A percentile compares a stretch with the other conserved stretches of the same genome.
Conservation (phyloP, 2,797 vertebrate species). For the Spinus olivaceus region DNA sequence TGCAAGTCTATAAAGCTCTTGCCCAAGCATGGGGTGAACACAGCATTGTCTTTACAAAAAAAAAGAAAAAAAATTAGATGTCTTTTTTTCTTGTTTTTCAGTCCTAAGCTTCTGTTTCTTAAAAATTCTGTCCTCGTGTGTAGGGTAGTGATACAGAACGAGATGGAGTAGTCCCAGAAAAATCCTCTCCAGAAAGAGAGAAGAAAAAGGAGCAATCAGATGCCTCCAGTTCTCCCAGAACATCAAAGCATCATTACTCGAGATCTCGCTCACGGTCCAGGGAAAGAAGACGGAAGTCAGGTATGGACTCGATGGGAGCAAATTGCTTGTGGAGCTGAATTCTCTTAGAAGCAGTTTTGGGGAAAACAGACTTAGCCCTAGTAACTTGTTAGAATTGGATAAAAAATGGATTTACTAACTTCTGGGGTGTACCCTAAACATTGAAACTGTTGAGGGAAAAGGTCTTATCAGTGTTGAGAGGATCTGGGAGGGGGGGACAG, state of each 20-base stretch:
- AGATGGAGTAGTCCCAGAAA: constrained; percentile 77
- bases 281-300: constrained; percentile 85
- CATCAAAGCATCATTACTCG: constrained; percentile 90
- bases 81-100: background rate
- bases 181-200: constrained; percentile 81
- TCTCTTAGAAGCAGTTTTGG: background rate
- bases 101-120: background rate
- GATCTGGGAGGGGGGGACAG: fast-evolving
- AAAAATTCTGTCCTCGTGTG: background rate
- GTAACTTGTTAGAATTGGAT: background rate
- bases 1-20: fast-evolving
- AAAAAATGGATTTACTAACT: background rate
- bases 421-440: background rate
- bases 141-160: constrained; percentile 88
- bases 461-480: background rate
- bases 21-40: background rate
- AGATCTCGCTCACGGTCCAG: constrained; percentile 90
- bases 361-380: background rate
- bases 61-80: background rate
- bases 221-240: constrained; percentile 86
- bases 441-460: background rate
- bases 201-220: constrained; percentile 86
- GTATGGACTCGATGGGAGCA: constrained; percentile 39
- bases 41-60: background rate
- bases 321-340: background rate